A percentile compares a stretch with the other conserved stretches of the same genome.
Conservation (phyloP, 1,140 invertebrate genomes). For the Lucilia cuprina region DNA sequence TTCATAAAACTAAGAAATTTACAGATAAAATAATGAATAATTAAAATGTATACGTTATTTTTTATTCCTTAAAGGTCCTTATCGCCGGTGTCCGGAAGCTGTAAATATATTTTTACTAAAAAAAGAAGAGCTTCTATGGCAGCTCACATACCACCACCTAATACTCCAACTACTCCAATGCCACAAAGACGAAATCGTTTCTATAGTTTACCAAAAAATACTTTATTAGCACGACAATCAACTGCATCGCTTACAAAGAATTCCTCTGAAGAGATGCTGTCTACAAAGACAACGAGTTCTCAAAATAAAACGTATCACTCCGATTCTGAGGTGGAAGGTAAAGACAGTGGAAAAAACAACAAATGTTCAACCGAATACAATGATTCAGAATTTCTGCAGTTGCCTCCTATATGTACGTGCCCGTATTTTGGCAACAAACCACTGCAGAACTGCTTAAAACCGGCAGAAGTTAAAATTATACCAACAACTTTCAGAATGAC, state of each 20-base stretch:
- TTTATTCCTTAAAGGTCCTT: slow-evolving; percentile 26
- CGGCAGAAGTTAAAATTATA: slow-evolving; percentile 67
- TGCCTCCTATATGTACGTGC: slow-evolving; percentile 78
- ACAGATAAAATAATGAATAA: no score
- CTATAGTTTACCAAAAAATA: slow-evolving; percentile 57
- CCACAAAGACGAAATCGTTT: slow-evolving; percentile 49
- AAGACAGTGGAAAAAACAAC: slow-evolving; percentile 38
- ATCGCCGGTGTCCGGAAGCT: slow-evolving; percentile 47
- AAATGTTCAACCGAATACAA: slow-evolving; percentile 33
- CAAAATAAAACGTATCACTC: slow-evolving; percentile 48
- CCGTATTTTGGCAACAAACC: slow-evolving; percentile 76
- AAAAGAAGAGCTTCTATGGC: slow-evolving; percentile 52
- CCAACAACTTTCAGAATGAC: slow-evolving; percentile 58
- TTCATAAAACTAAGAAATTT: no score
- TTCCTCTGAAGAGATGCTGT: background rate
- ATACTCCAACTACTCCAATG: slow-evolving; percentile 46
- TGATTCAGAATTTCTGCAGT: slow-evolving; percentile 63
- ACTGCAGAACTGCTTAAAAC: slow-evolving; percentile 59
- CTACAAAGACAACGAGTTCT: background rate
- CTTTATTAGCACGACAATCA: slow-evolving; percentile 42
- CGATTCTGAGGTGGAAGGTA: slow-evolving; percentile 49
- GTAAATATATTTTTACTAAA: slow-evolving; percentile 47
- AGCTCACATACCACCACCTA: slow-evolving; percentile 40
- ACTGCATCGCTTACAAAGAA: slow-evolving; percentile 33
- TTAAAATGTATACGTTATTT: background rate